Evolutionary conservation across 2,888 invertebrate species (phyloP), one percentile per base, ranked within the genome.

Genomic region (Athripsodes cinereus): DNA sequence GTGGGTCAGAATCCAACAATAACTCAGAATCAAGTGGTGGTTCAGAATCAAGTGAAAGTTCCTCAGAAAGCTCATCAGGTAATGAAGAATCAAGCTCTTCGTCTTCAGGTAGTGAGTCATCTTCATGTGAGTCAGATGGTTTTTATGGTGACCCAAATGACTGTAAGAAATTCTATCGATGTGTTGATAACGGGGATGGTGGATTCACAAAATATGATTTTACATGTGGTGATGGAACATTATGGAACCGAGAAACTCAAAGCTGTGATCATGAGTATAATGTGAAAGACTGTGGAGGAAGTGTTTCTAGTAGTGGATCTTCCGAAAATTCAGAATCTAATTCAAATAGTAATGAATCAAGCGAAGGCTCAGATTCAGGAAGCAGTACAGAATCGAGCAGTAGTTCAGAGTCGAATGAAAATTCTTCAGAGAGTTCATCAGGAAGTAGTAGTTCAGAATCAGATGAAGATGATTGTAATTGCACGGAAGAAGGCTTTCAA

Each of bases 121-220:
- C 22, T 2, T 52, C 56, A 22, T 60, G 60, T 22, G 22, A 19
- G 10, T 53, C 56, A 3, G 60, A 60, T 57, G 91, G 91, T 53
- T 91, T 87, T 70, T 80, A 85, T 67, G 82, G 83, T 11, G 83
- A 90, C 70, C 74, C 79, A 49, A 73, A 74, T 50, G 81, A 90
- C 67, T 91, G 90, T 68, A 83, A 78, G 60, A 87, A 85, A 69
- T 91, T 90, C 74, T 88, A 87, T 69, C 80, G 90, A 65, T 91
- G 91, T 71, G 88, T 89, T 22, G 75, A 78, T 56, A 79, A 81
- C 67, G 83, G 81, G 0, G 73, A 78, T 26, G 82, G 81, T 59
- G 76, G 77, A 2, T 87, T 76, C 65, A 82, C 73, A 50, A 84
- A 81, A 71, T 86, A 86, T 68, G 85, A 88, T 62, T 91, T 88